phyloP scores from a whole-genome alignment of 1,140 invertebrate genomes.

The Cotesia vestalis region DNA sequence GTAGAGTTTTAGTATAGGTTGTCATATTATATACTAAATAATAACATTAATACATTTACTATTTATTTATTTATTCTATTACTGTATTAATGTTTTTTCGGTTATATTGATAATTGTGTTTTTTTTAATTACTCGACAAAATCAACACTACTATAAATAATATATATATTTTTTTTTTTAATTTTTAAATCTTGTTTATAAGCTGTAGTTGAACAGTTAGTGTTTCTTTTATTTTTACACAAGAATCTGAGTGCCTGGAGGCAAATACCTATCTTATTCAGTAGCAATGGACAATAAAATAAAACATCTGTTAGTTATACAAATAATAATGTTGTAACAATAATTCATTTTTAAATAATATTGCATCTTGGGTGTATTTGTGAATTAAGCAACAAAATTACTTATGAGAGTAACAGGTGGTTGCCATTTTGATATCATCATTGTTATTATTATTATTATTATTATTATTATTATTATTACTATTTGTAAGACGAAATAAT shows the following conservation, averaged over 20 bases:
- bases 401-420: slow-evolving; percentile 7
- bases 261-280: slow-evolving; percentile 57
- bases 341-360: neutral
- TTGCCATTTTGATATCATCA: slow-evolving; percentile 15
- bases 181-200: slow-evolving; percentile 34
- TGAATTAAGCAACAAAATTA: neutral
- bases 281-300: slow-evolving; percentile 4
- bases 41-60: neutral
- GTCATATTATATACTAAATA: neutral
- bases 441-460: too few species aligned
- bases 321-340: neutral
- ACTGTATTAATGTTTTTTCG: slow-evolving; percentile 6
- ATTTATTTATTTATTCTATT: slow-evolving; percentile 16
- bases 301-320: too few species aligned
- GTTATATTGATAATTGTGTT: slow-evolving; percentile 15
- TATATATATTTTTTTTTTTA: too few species aligned
- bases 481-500: neutral
- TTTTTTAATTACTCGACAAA: too few species aligned
- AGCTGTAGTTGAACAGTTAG: slow-evolving; percentile 10
- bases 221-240: slow-evolving; percentile 27
- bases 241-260: slow-evolving; percentile 49
- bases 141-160: too few species aligned
- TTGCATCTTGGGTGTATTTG: neutral
- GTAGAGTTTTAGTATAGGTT: slow-evolving; percentile 20
- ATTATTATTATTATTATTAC: neutral